These are phyloP conservation scores for Sialis lutaria DNA, from an alignment of 2,888 invertebrate species.

Conservation along the genomic window DNA sequence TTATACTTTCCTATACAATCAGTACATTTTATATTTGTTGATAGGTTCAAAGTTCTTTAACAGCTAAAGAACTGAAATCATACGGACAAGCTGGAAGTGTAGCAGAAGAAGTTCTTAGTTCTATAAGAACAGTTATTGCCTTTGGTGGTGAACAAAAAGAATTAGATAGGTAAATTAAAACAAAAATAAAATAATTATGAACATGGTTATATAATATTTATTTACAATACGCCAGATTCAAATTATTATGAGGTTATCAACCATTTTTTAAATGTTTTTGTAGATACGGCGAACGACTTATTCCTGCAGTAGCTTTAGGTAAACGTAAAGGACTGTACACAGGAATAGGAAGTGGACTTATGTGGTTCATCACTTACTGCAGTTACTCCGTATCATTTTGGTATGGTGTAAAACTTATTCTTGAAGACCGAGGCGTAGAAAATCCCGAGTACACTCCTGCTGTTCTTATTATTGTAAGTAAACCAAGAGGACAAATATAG, in stretches of 20 bases:
- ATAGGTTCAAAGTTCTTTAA: conserved; percentile 45
- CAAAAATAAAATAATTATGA: too few species aligned
- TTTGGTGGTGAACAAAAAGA: conserved; percentile 66
- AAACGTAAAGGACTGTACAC: conserved; percentile 44
- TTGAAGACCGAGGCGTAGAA: conserved; percentile 37
- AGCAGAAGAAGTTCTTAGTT: conserved; percentile 60
- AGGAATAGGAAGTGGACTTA: conserved; percentile 48
- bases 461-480: conserved; percentile 51
- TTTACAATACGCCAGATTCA: background rate
- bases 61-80: conserved; percentile 44
- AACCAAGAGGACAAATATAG: too few species aligned
- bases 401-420: conserved; percentile 58
- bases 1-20: too few species aligned
- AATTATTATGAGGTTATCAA: background rate
- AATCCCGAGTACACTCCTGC: conserved; percentile 47
- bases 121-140: conserved; percentile 59
- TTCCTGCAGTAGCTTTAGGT: conserved; percentile 44
- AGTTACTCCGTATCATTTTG: conserved; percentile 62
- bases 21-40: background rate
- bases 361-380: conserved; percentile 61
- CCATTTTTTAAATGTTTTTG: background rate
- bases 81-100: conserved; percentile 63
- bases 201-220: too few species aligned
- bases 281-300: conserved; percentile 34
- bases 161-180: conserved; percentile 34